Base-by-base conservation (phyloP, 2,888 invertebrate genomes). In the Plemyria rubiginata region DNA sequence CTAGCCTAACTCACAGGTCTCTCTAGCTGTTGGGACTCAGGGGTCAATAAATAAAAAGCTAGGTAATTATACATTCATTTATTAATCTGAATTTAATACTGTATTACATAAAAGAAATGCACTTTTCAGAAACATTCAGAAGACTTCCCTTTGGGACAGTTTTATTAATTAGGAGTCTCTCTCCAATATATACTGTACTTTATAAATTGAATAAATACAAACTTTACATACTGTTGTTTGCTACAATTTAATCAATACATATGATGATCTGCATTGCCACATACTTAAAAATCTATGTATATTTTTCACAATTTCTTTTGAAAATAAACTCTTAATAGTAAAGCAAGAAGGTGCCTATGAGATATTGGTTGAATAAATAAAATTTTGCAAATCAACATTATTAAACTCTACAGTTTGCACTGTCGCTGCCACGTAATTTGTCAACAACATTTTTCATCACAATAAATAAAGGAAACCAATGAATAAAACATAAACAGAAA, bases 21-120 rank as follows among this genome's bases (percentile, higher is more conserved):
- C 22, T 22, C 22, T 22, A 3, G 22, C 22, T 22, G 22, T 1
- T 1, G 22, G 22, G 22, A 3, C 22, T 22, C 22, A 2, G 22
- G 2, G 22, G 8, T 7, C 32, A 3, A 11, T 38, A 45, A 60
- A 67, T 70, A 65, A 69, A 70, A 71, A 22, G 16, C 49, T 5
- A 46, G 16, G 13, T 81, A 81, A 78, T 88, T 84, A 88, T 90
- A 92, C 88, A 92, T 92, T 85, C 89, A 92, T 93, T 93, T 92
- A 92, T 90, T 93, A 92, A 89, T 92, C 90, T 85, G 94, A 95
- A 95, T 95, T 95, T 96, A 96, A 96, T 96, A 96, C 96, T 96
- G 96, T 96, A 96, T 96, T 96, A 96, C 95, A 96, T 96, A 96
- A 95, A 96, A 96, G 96, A 96, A 96, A 96, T 96, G 96, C 96